phyloP scores from a whole-genome alignment of 2,888 invertebrate species.

The Nebria brevicollis region DNA sequence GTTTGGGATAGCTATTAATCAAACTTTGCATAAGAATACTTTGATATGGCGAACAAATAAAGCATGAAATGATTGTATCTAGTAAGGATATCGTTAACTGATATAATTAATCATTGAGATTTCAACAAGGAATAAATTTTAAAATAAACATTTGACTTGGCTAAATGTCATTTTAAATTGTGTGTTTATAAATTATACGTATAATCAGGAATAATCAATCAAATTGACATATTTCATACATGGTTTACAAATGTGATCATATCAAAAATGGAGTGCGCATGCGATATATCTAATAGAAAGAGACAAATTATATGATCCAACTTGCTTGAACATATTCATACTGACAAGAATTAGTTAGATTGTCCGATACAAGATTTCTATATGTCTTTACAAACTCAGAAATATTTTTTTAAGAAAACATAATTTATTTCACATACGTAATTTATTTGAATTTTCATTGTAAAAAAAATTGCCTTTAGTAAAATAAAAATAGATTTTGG shows the following conservation, averaged over 20 bases:
- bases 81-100: background rate
- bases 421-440: no score
- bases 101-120: background rate
- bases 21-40: background rate
- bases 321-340: no score
- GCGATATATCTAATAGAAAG: no score
- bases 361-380: no score
- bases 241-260: background rate
- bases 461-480: no score
- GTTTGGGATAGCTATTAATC: background rate
- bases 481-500: no score
- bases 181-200: background rate
- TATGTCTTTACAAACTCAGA: no score
- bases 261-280: background rate
- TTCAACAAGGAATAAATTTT: background rate
- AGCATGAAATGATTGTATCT: background rate
- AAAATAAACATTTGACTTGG: background rate
- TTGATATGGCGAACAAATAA: constrained; percentile 1
- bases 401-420: no score
- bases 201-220: background rate
- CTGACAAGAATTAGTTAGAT: no score
- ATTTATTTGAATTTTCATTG: no score
- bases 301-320: no score
- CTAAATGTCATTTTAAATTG: background rate
- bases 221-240: background rate